Percentiles rank a stretch among this genome's conserved stretches.
Evolutionary conservation across 2,797 vertebrate genomes (phyloP).

Genomic region (Acanthurus lineatus): DNA sequence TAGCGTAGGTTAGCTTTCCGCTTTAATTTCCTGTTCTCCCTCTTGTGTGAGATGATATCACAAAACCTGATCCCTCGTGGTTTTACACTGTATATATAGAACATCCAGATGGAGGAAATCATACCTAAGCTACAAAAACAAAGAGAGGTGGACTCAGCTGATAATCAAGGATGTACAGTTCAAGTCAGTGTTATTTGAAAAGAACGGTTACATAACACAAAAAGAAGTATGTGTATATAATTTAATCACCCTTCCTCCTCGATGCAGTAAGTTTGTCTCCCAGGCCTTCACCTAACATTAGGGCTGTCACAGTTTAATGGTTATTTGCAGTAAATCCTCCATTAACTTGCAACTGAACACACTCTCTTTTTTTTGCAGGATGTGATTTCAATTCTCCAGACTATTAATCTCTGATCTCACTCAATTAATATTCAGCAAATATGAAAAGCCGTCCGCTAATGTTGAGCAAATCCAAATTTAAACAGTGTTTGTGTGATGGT

Average conservation of each 20-base stretch:
- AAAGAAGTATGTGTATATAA: background rate
- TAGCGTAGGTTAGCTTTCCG: background rate
- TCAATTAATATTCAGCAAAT: slow-evolving; percentile 14
- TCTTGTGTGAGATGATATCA: slow-evolving; percentile 26
- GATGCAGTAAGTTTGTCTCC: slow-evolving; percentile 14
- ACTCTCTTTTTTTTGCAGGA: background rate
- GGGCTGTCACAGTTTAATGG: slow-evolving; percentile 39
- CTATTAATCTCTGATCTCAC: slow-evolving; percentile 35
- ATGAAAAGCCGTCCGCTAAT: background rate
- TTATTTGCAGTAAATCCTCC: slow-evolving; percentile 59
- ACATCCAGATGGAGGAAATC: slow-evolving; percentile 14
- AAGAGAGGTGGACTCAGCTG: background rate
- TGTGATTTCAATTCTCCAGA: background rate
- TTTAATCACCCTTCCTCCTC: slow-evolving; percentile 15
- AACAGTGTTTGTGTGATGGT: background rate
- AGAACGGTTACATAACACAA: slow-evolving; percentile 8
- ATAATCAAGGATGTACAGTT: background rate
- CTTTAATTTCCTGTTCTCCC: slow-evolving; percentile 55
- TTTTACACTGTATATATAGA: background rate
- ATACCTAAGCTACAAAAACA: background rate
- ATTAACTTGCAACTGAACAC: slow-evolving; percentile 28
- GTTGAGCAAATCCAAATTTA: background rate
- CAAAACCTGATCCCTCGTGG: slow-evolving; percentile 1
- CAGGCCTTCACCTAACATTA: slow-evolving; percentile 18
- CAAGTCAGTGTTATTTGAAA: background rate